phyloP scores from a whole-genome alignment of 2,888 invertebrate species.

The Dryomyza anilis region DNA sequence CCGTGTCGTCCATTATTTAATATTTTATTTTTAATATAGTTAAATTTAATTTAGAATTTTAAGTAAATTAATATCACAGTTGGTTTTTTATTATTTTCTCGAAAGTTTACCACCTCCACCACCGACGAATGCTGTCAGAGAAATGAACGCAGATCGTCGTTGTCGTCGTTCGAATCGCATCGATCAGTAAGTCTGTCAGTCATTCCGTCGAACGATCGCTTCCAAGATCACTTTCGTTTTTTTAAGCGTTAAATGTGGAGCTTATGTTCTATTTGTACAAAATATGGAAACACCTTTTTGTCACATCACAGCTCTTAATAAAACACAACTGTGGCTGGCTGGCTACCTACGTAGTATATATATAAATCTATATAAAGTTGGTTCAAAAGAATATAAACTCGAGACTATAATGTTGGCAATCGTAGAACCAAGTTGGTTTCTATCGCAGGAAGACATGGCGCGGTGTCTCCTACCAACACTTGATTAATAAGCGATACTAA shows the following conservation, averaged over 20 bases:
- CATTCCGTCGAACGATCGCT: no score
- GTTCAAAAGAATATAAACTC: no score
- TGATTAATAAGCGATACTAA: background rate
- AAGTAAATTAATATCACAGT: slow-evolving; percentile 31
- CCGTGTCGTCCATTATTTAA: slow-evolving; percentile 43
- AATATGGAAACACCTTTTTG: slow-evolving; percentile 31
- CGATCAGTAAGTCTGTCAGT: no score
- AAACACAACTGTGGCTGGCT: background rate
- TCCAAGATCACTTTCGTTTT: slow-evolving; percentile 38
- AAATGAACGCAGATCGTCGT: slow-evolving; percentile 33
- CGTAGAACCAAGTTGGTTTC: no score
- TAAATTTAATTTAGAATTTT: background rate
- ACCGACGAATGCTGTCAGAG: slow-evolving; percentile 28
- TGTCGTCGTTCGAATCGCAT: slow-evolving; percentile 29
- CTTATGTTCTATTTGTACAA: slow-evolving; percentile 35
- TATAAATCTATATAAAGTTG: background rate
- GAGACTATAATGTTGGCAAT: no score
- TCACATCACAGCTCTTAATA: background rate
- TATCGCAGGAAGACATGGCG: background rate
- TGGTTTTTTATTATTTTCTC: background rate
- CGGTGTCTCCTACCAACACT: background rate
- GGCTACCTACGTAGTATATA: background rate
- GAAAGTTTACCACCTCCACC: slow-evolving; percentile 25
- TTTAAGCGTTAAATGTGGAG: slow-evolving; percentile 35
- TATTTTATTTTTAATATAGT: slow-evolving; percentile 44